Percentiles rank a stretch among this genome's conserved stretches.
These are phyloP conservation scores for Trichosurus vulpecula DNA, from an alignment of 2,797 vertebrate genomes.

Conservation along the genomic window DNA sequence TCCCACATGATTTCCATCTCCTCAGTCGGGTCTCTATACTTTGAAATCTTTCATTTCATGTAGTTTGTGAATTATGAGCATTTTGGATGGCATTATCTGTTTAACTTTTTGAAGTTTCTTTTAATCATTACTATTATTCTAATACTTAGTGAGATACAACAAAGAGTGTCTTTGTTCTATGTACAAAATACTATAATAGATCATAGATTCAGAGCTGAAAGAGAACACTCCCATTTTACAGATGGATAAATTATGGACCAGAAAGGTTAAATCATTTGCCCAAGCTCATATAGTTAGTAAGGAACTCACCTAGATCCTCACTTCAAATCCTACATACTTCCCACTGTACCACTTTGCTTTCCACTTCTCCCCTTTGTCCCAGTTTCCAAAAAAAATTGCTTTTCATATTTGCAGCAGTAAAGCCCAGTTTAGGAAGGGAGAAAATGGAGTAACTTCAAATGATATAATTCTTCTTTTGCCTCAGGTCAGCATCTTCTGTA, in stretches of 20 bases:
- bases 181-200: neutral
- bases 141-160: neutral
- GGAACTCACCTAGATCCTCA: neutral
- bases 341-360: neutral
- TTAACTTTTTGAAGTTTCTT: neutral
- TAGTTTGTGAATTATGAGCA: neutral
- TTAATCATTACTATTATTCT: neutral
- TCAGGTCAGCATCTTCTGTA: neutral
- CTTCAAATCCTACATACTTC: neutral
- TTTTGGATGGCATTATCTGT: neutral
- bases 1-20: neutral
- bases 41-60: neutral
- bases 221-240: neutral
- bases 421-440: neutral
- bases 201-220: neutral
- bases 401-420: neutral
- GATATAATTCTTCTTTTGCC: neutral
- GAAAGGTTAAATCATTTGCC: constrained; percentile 1
- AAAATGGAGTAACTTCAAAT: neutral
- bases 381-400: neutral
- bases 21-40: neutral
- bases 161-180: neutral
- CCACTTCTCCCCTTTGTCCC: neutral
- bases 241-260: constrained; percentile 10
- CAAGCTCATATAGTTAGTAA: neutral